Conservation (phyloP, 2,113 vertebrate genomes). For the Condylura cristata region DNA sequence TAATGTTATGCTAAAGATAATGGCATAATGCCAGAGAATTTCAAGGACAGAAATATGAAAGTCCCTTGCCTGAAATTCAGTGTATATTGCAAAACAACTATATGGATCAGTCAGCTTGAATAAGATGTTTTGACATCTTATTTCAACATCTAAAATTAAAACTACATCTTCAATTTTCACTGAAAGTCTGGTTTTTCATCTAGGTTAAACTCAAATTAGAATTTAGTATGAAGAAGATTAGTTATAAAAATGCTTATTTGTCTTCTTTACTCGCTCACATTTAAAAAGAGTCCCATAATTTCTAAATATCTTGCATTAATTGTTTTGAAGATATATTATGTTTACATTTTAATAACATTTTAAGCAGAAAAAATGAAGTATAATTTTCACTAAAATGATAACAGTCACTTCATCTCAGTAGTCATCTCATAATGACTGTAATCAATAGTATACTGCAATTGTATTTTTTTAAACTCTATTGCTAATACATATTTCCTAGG, state of each 20-base stretch:
- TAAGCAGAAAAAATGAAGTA: background rate
- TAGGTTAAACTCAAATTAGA: conserved; percentile 68
- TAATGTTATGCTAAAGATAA: conserved; percentile 65
- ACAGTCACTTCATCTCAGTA: conserved; percentile 10
- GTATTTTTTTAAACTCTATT: conserved; percentile 16
- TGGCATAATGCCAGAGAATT: conserved; percentile 63
- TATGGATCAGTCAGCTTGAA: conserved; percentile 54
- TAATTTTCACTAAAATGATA: conserved; percentile 43
- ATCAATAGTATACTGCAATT: conserved; percentile 19
- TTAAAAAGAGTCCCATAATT: background rate
- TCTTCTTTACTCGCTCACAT: background rate
- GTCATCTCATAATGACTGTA: background rate
- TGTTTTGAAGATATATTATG: background rate
- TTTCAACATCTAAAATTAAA: conserved; percentile 74
- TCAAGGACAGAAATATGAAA: conserved; percentile 77
- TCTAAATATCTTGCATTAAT: background rate
- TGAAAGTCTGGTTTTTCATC: conserved; percentile 64
- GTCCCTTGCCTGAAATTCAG: conserved; percentile 56
- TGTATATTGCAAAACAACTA: conserved; percentile 56
- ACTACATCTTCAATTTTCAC: conserved; percentile 61
- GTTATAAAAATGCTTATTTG: conserved; percentile 26
- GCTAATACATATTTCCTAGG: background rate
- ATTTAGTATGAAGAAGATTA: conserved; percentile 31
- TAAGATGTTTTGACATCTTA: conserved; percentile 61
- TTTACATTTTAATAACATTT: conserved; percentile 11